Conservation (phyloP, 2,113 vertebrate genomes). For the Butorides virescens region DNA sequence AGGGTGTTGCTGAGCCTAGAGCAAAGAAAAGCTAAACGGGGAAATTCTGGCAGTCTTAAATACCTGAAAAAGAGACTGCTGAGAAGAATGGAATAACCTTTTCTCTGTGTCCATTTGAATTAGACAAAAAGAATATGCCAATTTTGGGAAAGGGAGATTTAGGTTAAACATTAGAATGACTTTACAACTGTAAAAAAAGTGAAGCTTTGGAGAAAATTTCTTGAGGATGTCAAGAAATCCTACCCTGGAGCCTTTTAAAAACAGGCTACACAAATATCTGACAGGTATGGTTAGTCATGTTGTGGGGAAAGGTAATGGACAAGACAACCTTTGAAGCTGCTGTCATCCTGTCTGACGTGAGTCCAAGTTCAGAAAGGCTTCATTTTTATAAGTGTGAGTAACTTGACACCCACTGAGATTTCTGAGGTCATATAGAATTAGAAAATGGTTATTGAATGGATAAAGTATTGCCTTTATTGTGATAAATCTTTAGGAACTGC, state of each 20-base stretch:
- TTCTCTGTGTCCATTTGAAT: neutral
- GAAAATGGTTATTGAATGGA: neutral
- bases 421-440: neutral
- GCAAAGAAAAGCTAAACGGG: neutral
- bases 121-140: neutral
- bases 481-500: neutral
- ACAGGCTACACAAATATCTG: neutral
- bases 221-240: neutral
- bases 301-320: neutral
- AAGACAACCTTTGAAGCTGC: neutral
- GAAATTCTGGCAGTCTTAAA: neutral
- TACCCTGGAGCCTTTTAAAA: neutral
- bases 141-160: neutral
- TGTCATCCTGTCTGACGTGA: neutral
- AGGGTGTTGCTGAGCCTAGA: neutral
- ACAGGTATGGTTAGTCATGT: neutral
- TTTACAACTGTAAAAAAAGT: neutral
- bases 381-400: neutral
- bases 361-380: neutral
- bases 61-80: neutral
- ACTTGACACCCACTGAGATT: neutral
- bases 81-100: neutral
- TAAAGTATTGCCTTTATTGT: neutral
- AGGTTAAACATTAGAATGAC: neutral
- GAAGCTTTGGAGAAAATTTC: neutral